Evolutionary conservation across 2,113 vertebrate genomes (phyloP), one percentile per base, ranked within the genome.

Genomic region (Tupaia chinensis): DNA sequence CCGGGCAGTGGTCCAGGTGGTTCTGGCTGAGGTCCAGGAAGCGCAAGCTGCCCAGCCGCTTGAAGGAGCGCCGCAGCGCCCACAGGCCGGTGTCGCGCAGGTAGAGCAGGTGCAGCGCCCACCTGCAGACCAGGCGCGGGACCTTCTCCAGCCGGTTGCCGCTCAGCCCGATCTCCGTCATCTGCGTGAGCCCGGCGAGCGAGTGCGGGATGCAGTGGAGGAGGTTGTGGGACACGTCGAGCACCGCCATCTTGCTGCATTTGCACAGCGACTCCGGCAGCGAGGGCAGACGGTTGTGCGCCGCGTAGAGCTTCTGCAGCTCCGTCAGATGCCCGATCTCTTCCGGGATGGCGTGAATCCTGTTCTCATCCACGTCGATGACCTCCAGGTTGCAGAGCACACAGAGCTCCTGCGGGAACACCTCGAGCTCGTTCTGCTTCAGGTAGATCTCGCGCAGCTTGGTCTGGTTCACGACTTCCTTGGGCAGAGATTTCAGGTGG

Each of bases 401-500:
- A n/a, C 97, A 98, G 63, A 98, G 96, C 53, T 98, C 97, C 4
- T 6, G 3, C 0, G 98, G 98, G 84, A 99, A 98, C 7, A 6
- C 58, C 58, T 97, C 63, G 87, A 98, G 95, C 0, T 73, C 91
- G 9, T 99, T 99, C 22, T 92, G 95, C 34, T 96, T 95, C 81
- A 99, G 83, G 93, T 98, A 98, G 86, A 99, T 97, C 96, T 98
- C 98, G 91, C 96, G 96, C 20, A 98, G 96, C 32, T 98, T 96
- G 93, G 66, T 97, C 58, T 98, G 96, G 65, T 98, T 99, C 72
- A 89, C 96, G 9, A 93, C 95, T 93, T 98, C 98, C 89, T 94
- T 78, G 76, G 98, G 98, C 85, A 99, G 92, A 14, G 72, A 56
- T 3, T 85, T 83, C 65, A 98, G 92, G 3, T 78, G 53, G 80